Evolutionary conservation across 2,888 invertebrate genomes (phyloP), one percentile per base, ranked within the genome.

Genomic region (Acanthosepion pharaonis): DNA sequence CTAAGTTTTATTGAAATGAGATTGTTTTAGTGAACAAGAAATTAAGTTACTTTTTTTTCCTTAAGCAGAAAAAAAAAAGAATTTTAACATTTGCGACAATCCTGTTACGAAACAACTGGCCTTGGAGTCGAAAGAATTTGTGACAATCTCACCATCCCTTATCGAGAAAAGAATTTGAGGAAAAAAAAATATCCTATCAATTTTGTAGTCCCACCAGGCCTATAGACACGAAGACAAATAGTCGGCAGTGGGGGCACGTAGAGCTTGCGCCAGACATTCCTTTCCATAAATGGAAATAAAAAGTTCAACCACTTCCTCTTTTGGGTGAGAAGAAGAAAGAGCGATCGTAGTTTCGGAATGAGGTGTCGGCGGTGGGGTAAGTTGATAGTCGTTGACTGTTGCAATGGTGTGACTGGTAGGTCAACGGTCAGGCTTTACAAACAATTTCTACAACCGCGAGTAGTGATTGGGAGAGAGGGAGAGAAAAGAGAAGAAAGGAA

Each of bases 351-450:
- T 78, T n/a, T 78, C 33, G n/a, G n/a, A n/a, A 6, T 15, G n/a
- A 28, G 78, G n/a, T n/a, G n/a, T 11, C 5, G 78, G n/a, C 15
- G 8, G 33, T 11, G n/a, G n/a, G n/a, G 5, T 8, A 4, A 33
- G 15, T 4, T 3, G n/a, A n/a, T 33, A n/a, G n/a, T n/a, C 11
- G 78, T 78, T 8, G n/a, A 78, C 78, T n/a, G n/a, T 59, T 59
- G 59, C 59, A 59, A n/a, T 78, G 78, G 78, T 78, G n/a, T 78
- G 78, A 78, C n/a, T n/a, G n/a, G 78, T n/a, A 78, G n/a, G 78
- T 78, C n/a, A n/a, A 33, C 78, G 78, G n/a, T 18, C 78, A 78
- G n/a, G n/a, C n/a, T 78, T n/a, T n/a, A n/a, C 33, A 78, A 78
- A 78, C 78, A 78, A n/a, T 78, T 78, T 11, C 33, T 78, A n/a